These are phyloP conservation scores for Champsocephalus gunnari DNA, from an alignment of 2,797 vertebrate genomes.

Conservation along the genomic window DNA sequence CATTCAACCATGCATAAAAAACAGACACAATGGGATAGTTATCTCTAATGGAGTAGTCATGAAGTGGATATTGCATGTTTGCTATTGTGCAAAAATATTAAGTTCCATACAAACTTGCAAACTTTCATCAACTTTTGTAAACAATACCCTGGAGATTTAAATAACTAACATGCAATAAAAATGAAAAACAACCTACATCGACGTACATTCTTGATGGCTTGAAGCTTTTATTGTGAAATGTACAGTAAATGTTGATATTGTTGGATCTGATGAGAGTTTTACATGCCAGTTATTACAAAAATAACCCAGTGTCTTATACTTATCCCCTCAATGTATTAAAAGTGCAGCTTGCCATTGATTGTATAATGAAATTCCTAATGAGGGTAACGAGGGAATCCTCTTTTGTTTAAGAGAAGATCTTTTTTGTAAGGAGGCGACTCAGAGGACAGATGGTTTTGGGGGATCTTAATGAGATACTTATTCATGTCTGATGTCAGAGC, in stretches of 20 bases:
- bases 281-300: neutral
- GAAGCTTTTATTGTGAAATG: neutral
- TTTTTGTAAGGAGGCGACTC: constrained; percentile 60
- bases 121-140: neutral
- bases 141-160: neutral
- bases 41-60: neutral
- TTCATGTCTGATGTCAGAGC: constrained; percentile 77
- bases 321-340: constrained; percentile 21
- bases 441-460: constrained; percentile 79
- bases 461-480: constrained; percentile 78
- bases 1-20: neutral
- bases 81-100: neutral
- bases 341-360: constrained; percentile 23
- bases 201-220: neutral
- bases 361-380: constrained; percentile 50
- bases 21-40: neutral
- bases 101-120: neutral
- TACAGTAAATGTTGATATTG: neutral
- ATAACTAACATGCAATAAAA: neutral
- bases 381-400: constrained; percentile 68
- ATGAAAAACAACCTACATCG: neutral
- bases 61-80: neutral
- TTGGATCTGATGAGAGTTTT: neutral
- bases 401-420: constrained; percentile 69
- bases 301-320: neutral